Base-by-base conservation (phyloP, 2,797 vertebrate genomes). In the Pachyuromys duprasi region DNA sequence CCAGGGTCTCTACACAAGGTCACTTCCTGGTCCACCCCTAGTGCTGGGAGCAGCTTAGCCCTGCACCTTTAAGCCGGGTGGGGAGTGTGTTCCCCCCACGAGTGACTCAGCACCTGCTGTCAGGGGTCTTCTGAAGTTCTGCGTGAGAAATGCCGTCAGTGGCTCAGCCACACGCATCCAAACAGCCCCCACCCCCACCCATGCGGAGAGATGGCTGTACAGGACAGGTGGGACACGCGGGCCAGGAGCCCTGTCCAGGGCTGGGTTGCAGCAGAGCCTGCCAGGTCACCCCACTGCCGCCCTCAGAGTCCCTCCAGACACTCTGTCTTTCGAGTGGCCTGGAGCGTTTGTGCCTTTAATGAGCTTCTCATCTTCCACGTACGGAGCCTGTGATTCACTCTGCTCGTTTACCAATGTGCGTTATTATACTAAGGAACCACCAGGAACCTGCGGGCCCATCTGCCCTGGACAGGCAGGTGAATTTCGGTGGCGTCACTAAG, bases 251-350 rank as follows among this genome's bases (percentile, higher is more conserved):
- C 63, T 31, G 11, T 24, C 88, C 88, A 89, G 89, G 89, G 78
- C 80, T 88, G 76, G 95, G 90, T 53, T 39, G 14, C 75, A 57
- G n/a, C 36, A 90, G 93, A 69, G 92, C 60, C n/a, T 2, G 3
- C 28, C 0, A 82, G 88, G 78, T 92, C 53, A 75, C 91, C 96
- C 94, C 70, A 95, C 82, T 91, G 39, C 62, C n/a, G 83, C 70
- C 86, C 0, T 95, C 92, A 88, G 90, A 92, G 69, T 33, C 49
- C 57, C 14, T 75, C 60, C 92, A 79, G 24, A 90, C 87, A 79
- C 79, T 91, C 78, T 80, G 42, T 84, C 97, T 86, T 83, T 93
- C 18, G 18, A 39, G 82, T 74, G 81, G 84, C 65, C 36, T 86
- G 65, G 60, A 55, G 60, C 14, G 36, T 11, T 24, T 33, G 65